phyloP scores from a whole-genome alignment of 2,113 vertebrate genomes.

The Pterophyllum scalare region DNA sequence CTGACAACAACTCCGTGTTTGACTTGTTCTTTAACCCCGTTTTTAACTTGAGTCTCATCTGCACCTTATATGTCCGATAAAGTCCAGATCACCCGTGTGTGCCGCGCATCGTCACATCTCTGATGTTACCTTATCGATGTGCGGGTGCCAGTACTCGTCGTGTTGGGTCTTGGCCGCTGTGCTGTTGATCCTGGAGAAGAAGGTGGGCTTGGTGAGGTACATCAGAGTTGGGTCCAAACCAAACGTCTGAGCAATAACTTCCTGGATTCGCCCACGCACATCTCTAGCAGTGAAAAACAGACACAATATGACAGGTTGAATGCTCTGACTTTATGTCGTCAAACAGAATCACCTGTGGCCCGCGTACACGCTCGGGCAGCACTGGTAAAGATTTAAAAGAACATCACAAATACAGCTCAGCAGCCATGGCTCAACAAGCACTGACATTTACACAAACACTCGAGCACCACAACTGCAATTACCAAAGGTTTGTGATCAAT shows the following conservation, averaged over 20 bases:
- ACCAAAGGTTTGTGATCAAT: not conserved
- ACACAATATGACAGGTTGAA: not conserved
- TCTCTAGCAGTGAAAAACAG: slow-evolving; percentile 72
- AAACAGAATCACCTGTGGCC: not conserved
- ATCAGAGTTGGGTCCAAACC: slow-evolving; percentile 82
- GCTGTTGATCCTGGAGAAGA: slow-evolving; percentile 97
- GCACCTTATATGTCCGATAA: too few species aligned
- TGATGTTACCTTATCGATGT: slow-evolving; percentile 90
- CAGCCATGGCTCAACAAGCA: not conserved
- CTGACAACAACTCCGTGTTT: not conserved
- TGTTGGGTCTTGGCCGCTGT: slow-evolving; percentile 88
- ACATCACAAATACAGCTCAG: not conserved
- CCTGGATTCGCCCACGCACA: slow-evolving; percentile 88
- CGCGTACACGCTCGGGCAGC: rapidly evolving
- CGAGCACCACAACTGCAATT: too few species aligned
- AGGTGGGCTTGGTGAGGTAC: slow-evolving; percentile 95
- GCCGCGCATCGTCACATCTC: rapidly evolving
- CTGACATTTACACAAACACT: not conserved
- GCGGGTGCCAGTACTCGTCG: slow-evolving; percentile 97
- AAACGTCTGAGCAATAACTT: slow-evolving; percentile 85
- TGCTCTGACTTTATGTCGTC: not conserved
- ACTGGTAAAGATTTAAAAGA: not conserved
- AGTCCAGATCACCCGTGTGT: too few species aligned
- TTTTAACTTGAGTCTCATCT: too few species aligned
- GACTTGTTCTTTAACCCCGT: not conserved